These are phyloP conservation scores for Protosalanx chinensis DNA, from an alignment of 2,797 vertebrate species.

Conservation along the genomic window DNA sequence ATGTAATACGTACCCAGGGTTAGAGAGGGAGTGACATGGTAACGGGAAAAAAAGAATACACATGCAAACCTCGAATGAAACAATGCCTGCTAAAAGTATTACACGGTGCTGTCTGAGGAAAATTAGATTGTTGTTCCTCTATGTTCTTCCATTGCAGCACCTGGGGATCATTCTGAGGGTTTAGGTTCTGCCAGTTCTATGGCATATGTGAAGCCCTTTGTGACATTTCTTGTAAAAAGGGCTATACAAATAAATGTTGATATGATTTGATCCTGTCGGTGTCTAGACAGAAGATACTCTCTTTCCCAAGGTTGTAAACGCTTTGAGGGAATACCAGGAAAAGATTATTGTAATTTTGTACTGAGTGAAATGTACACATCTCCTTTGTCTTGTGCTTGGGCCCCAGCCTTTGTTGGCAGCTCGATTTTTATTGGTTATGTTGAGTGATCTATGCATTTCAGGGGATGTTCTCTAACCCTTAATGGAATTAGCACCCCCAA, in stretches of 20 bases:
- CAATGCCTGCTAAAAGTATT: too few relatives aligned
- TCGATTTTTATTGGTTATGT: neutral
- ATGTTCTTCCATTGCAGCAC: neutral
- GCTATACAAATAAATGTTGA: too few relatives aligned
- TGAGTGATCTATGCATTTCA: neutral
- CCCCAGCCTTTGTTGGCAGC: neutral
- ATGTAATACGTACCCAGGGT: too few relatives aligned
- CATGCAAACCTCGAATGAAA: too few relatives aligned
- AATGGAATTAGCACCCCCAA: slow-evolving; percentile 14
- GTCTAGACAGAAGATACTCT: neutral
- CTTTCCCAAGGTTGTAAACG: neutral
- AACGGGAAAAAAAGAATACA: too few relatives aligned
- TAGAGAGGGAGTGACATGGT: too few relatives aligned
- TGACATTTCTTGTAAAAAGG: too few relatives aligned
- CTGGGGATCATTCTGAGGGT: neutral
- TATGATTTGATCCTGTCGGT: neutral
- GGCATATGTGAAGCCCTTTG: too few relatives aligned
- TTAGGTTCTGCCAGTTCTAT: too few relatives aligned
- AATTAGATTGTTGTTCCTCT: neutral
- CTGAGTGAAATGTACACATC: neutral
- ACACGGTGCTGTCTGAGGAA: neutral
- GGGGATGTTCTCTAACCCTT: slow-evolving; percentile 2
- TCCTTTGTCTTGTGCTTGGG: neutral
- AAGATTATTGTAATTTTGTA: neutral
- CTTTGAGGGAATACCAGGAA: slow-evolving; percentile 9